Evolutionary conservation across 2,888 invertebrate genomes (phyloP), one percentile per base, ranked within the genome.

Genomic region (Bruchidius siliquastri): DNA sequence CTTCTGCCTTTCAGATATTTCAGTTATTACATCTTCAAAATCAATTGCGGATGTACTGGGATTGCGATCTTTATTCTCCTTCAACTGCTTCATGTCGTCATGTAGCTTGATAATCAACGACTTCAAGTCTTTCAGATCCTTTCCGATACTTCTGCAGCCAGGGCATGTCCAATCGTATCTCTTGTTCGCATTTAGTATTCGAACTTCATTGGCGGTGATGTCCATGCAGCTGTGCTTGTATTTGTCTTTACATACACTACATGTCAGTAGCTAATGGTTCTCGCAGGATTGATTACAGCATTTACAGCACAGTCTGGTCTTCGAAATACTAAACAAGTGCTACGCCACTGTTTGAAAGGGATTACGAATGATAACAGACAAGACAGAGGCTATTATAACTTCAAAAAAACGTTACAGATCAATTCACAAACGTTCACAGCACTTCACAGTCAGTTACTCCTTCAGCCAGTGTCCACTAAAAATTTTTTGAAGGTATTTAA

Each of bases 81-180:
- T 72, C 8, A 72, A 22, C 21, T 72, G 68, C 67, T 73, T 66
- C 2, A 73, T 73, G 22, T 73, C 70, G n/a, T 71, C 0, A 21
- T 73, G 73, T 10, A 73, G 71, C 20, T 73, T 66, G 2, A 71
- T 10, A 20, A 73, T 73, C 21, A 67, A 18, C 1, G 73, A 66
- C 26, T 73, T 73, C 0, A 73, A n/a, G 20, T 73, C 73, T n/a
- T 73, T 73, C 22, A 73, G 10, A 22, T 73, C 73, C 21, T 70
- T 71, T 1, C 67, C 73, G n/a, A 67, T 71, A 20, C 66, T 69
- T 72, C 72, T 72, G 20, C 71, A 73, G 4, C 32, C 13, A 71
- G 49, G n/a, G 67, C 72, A 74, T 20, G 69, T 32, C 74, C 72
- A 74, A 22, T 72, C 74, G n/a, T 72, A 72, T 18, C 74, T 72